These are phyloP conservation scores for Isoperla grammatica DNA, from an alignment of 2,888 invertebrate species.

Conservation along the genomic window DNA sequence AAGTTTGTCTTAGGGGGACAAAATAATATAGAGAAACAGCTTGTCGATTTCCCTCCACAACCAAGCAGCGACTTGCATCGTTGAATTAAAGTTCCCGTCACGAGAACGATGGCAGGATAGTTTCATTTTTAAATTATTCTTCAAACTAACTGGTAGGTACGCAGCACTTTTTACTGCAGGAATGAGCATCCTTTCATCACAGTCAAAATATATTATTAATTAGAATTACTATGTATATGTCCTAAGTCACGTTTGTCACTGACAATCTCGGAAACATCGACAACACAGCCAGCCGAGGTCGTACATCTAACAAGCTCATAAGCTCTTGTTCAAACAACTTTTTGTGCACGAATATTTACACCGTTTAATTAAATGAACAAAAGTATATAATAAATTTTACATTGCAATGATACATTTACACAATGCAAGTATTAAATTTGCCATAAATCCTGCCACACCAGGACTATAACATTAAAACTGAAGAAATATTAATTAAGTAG, in stretches of 20 bases:
- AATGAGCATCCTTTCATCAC: constrained; percentile 33
- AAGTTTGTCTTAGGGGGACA: too few species aligned
- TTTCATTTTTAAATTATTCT: too few species aligned
- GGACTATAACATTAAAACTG: too few species aligned
- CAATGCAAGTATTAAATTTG: neutral
- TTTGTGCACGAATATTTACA: too few species aligned
- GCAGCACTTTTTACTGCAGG: constrained; percentile 26
- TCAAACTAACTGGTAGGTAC: constrained; percentile 11
- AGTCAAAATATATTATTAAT: constrained; percentile 30
- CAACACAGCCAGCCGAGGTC: neutral
- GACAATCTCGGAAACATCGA: neutral
- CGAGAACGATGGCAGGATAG: constrained; percentile 31
- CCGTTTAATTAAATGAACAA: too few species aligned
- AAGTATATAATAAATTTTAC: neutral
- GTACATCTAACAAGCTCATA: neutral
- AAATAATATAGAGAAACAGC: constrained; percentile 10
- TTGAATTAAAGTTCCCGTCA: constrained; percentile 18
- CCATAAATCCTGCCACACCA: too few species aligned
- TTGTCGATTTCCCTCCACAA: constrained; percentile 17
- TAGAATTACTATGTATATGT: constrained; percentile 15
- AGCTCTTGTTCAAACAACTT: neutral
- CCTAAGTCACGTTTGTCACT: neutral
- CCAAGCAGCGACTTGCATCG: constrained; percentile 19
- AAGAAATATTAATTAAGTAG: too few species aligned
- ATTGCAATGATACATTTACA: neutral